Evolutionary conservation across 2,888 invertebrate genomes (phyloP), one percentile per base, ranked within the genome.

Genomic region (Steromphala cineraria): DNA sequence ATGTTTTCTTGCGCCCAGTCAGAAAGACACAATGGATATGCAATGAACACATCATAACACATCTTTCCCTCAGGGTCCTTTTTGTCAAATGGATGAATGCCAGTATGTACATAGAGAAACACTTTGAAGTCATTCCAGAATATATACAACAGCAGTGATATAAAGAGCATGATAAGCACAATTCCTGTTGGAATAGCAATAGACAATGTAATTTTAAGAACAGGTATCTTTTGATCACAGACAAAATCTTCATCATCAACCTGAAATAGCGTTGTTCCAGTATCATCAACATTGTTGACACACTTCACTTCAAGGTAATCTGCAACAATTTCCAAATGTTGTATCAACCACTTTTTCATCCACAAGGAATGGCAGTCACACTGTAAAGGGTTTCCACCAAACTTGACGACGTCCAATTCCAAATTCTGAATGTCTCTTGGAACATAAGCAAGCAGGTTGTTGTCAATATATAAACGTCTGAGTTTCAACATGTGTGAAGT

Each of bases 291-390:
- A 17, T 67, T 53, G 52, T 67, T 82, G 56, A 75, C 75, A 53
- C 81, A 82, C 24, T 82, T 82, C n/a, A 83, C 79, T n/a, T 67
- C 24, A 0, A 13, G 5, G 56, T 67, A 76, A 74, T 83, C 83
- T 53, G 56, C n/a, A 1, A 77, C 71, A n/a, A 62, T 21, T 0
- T 77, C 74, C 24, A 67, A n/a, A n/a, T 79, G 55, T 4, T 13
- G 5, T 7, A 81, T 15, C 0, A 83, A 7, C 83, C 83, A 83
- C 7, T 40, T 19, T 36, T 83, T 83, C 74, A 83, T 31, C 83
- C 83, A 83, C 62, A 75, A 40, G 8, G 79, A 75, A 76, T 81
- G 67, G 36, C 83, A 83, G 78, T 83, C 81, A 62, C 83, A 83
- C 36, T 77, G 76, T 53, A 81, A 79, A 0, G 79, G 83, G 55